Evolutionary conservation across 2,113 vertebrate species (phyloP), one percentile per base, ranked within the genome.

Genomic region (Nematolebias whitei): DNA sequence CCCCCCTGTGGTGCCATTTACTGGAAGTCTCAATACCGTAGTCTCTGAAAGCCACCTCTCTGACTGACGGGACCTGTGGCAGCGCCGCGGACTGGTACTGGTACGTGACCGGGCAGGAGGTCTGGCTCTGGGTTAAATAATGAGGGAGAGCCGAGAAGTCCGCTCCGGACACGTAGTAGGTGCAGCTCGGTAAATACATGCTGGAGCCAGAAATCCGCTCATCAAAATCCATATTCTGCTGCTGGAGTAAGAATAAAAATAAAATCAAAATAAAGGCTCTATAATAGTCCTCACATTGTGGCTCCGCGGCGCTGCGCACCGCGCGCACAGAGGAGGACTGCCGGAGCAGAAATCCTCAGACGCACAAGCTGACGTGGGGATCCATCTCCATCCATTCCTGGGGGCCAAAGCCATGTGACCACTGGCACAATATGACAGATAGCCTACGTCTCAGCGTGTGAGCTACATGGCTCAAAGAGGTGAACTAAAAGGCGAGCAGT

Each of bases 151-250:
- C 95, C 90, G 97, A 93, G 90, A 99, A 98, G 89, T 99, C 97
- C 85, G 96, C 93, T 91, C 95, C 96, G 90, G 97, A 96, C 88
- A 98, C 96, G 93, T 99, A 99, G 93, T 99, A 99, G 89, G 97
- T 98, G 93, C 98, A 98, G 94, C 96, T 98, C 90, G 98, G 98
- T 92, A 99, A 92, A 94, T 98, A 99, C 96, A 98, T 98, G 91
- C 95, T 98, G 87, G 98, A 96, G 90, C 95, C 95, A 88, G 96
- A 92, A 87, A 98, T 94, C 88, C 96, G 95, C 90, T 99, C 96
- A 94, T 98, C 96, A 95, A 98, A 98, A 98, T 99, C 98, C 98
- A 99, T 99, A 95, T 95, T 94, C 93, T 93, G 93, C 90, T 87
- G 94, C 24, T 91, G 93, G 90, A 91, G 92, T 90, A 90, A 15